Evolutionary conservation across 2,113 vertebrate genomes (phyloP).

Genomic region (Ovis canadensis): DNA sequence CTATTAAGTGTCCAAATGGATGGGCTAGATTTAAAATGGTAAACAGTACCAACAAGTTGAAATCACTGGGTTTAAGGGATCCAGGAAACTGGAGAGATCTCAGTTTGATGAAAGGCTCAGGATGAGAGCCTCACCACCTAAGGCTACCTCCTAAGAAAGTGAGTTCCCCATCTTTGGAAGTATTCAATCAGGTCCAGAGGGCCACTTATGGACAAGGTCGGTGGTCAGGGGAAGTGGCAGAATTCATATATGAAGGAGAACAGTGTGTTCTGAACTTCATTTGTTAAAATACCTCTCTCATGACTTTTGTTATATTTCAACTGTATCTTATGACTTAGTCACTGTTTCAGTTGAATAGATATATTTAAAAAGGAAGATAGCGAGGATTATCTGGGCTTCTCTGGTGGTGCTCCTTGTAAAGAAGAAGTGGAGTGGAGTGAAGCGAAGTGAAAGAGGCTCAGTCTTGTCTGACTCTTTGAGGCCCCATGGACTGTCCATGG

Average conservation of each 20-base stretch:
- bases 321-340: neutral
- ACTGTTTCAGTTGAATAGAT: neutral
- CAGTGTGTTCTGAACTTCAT: neutral
- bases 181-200: neutral
- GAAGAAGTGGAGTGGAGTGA: neutral
- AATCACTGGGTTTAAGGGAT: neutral
- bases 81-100: neutral
- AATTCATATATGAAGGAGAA: neutral
- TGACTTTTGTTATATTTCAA: neutral
- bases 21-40: neutral
- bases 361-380: neutral
- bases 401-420: neutral
- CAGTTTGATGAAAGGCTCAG: neutral
- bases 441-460: neutral
- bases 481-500: neutral
- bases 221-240: neutral
- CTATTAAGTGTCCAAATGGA: neutral
- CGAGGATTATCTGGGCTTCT: neutral
- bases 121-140: neutral
- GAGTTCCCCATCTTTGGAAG: neutral
- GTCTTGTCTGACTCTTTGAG: neutral
- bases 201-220: neutral
- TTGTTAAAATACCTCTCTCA: neutral
- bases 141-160: neutral
- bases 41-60: neutral